Conservation (phyloP, 2,888 invertebrate genomes). For the Spisula subtruncata region DNA sequence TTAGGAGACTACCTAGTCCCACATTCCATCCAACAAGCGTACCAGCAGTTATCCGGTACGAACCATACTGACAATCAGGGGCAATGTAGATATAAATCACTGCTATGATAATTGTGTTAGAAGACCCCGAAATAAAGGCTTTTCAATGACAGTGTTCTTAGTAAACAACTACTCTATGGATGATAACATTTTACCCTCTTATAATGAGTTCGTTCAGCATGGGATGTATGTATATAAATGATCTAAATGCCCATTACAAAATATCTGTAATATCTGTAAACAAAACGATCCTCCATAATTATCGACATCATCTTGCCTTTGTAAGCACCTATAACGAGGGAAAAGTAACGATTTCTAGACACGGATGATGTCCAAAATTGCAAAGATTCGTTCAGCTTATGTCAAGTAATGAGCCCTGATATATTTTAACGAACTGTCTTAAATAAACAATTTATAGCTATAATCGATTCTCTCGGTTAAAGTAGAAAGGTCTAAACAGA, state of each 20-base stretch:
- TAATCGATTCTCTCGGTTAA: neutral
- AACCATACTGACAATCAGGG: too few relatives aligned
- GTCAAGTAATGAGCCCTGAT: neutral
- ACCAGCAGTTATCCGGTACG: too few relatives aligned
- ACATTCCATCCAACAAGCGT: too few relatives aligned
- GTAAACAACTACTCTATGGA: too few relatives aligned
- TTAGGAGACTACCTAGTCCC: too few relatives aligned
- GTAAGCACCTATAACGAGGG: neutral
- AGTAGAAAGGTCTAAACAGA: slow-evolving; percentile 6
- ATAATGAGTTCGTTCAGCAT: too few relatives aligned
- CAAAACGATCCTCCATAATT: neutral
- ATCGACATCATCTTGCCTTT: neutral
- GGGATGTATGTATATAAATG: neutral
- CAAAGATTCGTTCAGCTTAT: slow-evolving; percentile 9
- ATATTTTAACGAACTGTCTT: slow-evolving; percentile 8
- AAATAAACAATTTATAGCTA: slow-evolving; percentile 10
- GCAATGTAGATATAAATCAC: too few relatives aligned
- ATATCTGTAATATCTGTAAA: neutral
- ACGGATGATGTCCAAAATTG: slow-evolving; percentile 11
- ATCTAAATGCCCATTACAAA: neutral
- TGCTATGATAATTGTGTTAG: too few relatives aligned
- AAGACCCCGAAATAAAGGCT: too few relatives aligned
- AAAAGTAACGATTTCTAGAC: slow-evolving; percentile 5
- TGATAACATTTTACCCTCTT: too few relatives aligned
- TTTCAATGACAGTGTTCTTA: too few relatives aligned